These are phyloP conservation scores for Fistularia commersonii DNA, from an alignment of 2,797 vertebrate species.

Conservation along the genomic window DNA sequence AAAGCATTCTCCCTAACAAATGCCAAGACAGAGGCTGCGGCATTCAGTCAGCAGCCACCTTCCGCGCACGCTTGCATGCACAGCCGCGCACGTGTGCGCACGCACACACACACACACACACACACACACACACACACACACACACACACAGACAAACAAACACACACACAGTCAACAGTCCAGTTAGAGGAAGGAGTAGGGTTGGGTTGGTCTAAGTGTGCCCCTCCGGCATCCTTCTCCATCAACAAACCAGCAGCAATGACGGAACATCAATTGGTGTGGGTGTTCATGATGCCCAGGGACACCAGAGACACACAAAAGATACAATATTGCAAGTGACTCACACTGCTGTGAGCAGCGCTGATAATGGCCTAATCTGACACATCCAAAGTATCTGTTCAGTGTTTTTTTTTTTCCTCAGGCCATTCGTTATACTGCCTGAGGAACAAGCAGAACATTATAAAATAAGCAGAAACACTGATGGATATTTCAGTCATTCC, in stretches of 20 bases:
- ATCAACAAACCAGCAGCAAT: constrained; percentile 67
- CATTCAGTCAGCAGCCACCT: constrained; percentile 20
- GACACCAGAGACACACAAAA: constrained; percentile 2
- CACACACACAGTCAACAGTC: too few species aligned
- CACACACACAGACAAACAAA: too few species aligned
- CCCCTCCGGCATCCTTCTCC: constrained; percentile 78
- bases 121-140: constrained; percentile 18
- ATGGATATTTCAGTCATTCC: too few species aligned
- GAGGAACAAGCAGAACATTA: too few species aligned
- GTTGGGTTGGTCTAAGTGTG: constrained; percentile 85
- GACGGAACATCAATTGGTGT: constrained; percentile 15
- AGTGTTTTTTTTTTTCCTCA: background rate
- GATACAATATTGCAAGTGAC: constrained; percentile 30
- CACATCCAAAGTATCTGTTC: background rate
- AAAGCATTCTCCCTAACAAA: constrained; percentile 78
- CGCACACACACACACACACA: constrained; percentile 2
- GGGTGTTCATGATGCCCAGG: constrained; percentile 5
- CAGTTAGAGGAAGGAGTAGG: constrained; percentile 28
- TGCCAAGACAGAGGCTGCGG: constrained; percentile 79
- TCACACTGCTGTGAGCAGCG: constrained; percentile 28
- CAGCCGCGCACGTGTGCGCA: background rate
- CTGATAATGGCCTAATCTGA: background rate
- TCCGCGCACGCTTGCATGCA: too few species aligned
- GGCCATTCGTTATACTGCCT: too few species aligned
- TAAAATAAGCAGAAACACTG: too few species aligned